Base-by-base conservation (phyloP, 2,888 invertebrate genomes). In the Aradus depressus region DNA sequence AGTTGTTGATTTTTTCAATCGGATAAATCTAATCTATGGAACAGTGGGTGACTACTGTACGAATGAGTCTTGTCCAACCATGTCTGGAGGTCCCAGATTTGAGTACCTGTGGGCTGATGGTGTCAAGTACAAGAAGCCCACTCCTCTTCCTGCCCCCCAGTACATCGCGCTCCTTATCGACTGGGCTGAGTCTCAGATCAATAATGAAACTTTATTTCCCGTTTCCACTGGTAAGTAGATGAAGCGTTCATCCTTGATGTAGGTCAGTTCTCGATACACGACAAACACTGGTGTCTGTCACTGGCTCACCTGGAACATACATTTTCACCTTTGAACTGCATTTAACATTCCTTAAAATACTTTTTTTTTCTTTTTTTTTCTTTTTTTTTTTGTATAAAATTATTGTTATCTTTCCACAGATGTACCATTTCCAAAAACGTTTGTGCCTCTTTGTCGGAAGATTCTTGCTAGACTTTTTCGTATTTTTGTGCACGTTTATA, bases 1-100 rank as follows among this genome's bases (percentile, higher is more conserved):
- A 89, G 89, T 91, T 60, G 91, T 92, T 26, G 91, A 92, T 65
- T 92, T 92, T 67, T 92, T 92, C 70, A 92, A 92, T 67, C 77
- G 92, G 62, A 89, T 92, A 60, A 92, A 92, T 70, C 70, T 92
- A 39, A 84, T 92, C 60, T 92, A 92, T 69, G 91, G 91, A 6
- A 90, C 89, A 1, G 81, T 90, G 26, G 82, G 81, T 5, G 87
- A 88, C 64, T 84, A 80, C 64, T 92, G 92, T 65, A 86, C 84
- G 32, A 81, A 80, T 57, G 75, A 79, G 53, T 77, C 84, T 1
- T 92, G 91, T 65, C 89, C 91, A 1, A 85, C 84, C 1, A 92
- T 92, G 91, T 83, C 82, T 21, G 92, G 91, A 1, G 91, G 91
- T 0, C 79, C 84, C 3, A 77, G 84, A 64, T 91, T 88, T 66